Base-by-base conservation (phyloP, 2,888 invertebrate species). In the Philereme vetulata region DNA sequence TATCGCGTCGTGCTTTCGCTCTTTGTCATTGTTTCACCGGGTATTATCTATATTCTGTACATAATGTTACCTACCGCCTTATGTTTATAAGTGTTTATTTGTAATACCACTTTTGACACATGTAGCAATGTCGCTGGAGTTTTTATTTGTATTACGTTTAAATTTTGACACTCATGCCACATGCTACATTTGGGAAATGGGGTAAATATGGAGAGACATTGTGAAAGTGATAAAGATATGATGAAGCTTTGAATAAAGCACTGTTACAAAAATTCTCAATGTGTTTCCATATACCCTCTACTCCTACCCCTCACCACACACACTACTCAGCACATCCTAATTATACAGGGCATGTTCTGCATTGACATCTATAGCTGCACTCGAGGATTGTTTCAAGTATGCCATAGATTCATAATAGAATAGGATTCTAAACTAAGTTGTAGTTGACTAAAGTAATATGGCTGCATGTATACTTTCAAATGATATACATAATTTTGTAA, bases 191-290 rank as follows among this genome's bases (percentile, higher is more conserved):
- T 92, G 92, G 91, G 92, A 92, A 92, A 90, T 92, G 93, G 95
- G 95, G 94, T 95, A 95, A 93, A 92, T 93, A 93, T 94, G 94
- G 93, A 94, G 93, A 92, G 93, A 94, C 94, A 94, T 94, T 94
- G 94, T 94, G 94, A 94, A 91, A 90, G 86, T 91, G 91, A 91
- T 90, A 90, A 90, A 89, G 88, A 90, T 89, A 90, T 88, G 90
- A 90, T 91, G 93, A 91, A 78, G 90, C 92, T 93, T 90, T 93
- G 90, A 94, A 94, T 94, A 94, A 94, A 94, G 94, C 94, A 93
- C 93, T 93, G 93, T 94, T 93, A 93, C 93, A 85, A 93, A 93
- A 93, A 93, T 93, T 93, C 93, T 93, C 93, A 93, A 94, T 94
- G 94, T 93, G 93, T 93, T 93, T 93, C 93, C 93, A 93, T 93